Evolutionary conservation across 2,797 vertebrate species (phyloP), one percentile per base, ranked within the genome.

Genomic region (Pangasius macronema): DNA sequence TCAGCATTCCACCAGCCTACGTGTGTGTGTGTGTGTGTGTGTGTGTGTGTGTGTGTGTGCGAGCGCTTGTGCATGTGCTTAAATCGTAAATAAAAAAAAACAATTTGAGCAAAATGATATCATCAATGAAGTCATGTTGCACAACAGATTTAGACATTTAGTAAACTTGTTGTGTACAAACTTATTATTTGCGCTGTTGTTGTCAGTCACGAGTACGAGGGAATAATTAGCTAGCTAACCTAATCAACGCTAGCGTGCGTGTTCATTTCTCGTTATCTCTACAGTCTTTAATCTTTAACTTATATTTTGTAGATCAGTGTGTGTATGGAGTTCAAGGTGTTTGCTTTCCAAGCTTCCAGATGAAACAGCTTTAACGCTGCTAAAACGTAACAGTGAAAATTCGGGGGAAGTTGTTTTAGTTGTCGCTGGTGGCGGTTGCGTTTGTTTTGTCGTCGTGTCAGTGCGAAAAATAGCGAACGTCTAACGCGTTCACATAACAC

Each of bases 1-100:
- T 82, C 80, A 87, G 79, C 84, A 24, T 55, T 83, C 80, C 82
- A 77, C 61, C 81, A 77, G 76, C 84, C 63, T 86, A 57, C 13
- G 57, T 59, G 42, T 53, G 53, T 22, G 75, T 51, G 75, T 20
- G 82, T 27, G 76, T 46, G 77, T 82, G 49, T 18, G 27, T 46
- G 55, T 51, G 79, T 72, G 18, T 46, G 46, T 5, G 46, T 46
- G 46, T 9, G 46, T 46, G 46, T 6, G 8, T 46, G 51, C 14
- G 51, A 3, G n/a, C 9, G 36, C 24, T 33, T 30, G 16, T 53
- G 7, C 22, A 6, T 57, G 82, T 36, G 36, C 53, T 46, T 51
- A 70, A 5, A 59, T 59, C 22, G 33, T 57, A 73, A 82, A 9
- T 82, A 42, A 20, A 70, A 22, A 22, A n/a, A 61, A 61, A 9